Percentiles rank a stretch among this genome's conserved stretches.
These are phyloP conservation scores for Trisateles emortualis DNA, from an alignment of 2,888 invertebrate species.

Conservation along the genomic window DNA sequence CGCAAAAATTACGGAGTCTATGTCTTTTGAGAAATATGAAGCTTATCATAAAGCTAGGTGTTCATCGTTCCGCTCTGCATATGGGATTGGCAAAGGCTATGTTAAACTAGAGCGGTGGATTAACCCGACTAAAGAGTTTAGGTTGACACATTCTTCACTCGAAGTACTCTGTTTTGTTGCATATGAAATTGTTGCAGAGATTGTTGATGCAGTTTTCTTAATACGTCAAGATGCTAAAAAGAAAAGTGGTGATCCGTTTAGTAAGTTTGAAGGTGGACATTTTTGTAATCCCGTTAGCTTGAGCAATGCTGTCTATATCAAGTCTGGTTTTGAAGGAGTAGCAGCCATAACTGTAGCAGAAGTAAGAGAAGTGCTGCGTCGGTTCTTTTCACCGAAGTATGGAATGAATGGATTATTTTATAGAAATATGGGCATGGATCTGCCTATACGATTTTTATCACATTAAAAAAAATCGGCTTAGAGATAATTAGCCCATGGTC, in stretches of 20 bases:
- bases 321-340: slow-evolving; percentile 89
- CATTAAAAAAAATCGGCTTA: slow-evolving; percentile 49
- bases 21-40: slow-evolving; percentile 88
- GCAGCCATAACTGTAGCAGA: slow-evolving; percentile 92
- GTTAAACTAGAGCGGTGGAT: slow-evolving; percentile 88
- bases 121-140: slow-evolving; percentile 88
- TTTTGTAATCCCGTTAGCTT: slow-evolving; percentile 88
- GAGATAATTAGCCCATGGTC: too few relatives aligned
- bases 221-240: slow-evolving; percentile 92
- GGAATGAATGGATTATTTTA: slow-evolving; percentile 85
- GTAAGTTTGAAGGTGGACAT: slow-evolving; percentile 88
- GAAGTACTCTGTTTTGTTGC: slow-evolving; percentile 95
- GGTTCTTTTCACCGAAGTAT: slow-evolving; percentile 89
- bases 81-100: slow-evolving; percentile 82
- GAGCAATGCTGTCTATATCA: slow-evolving; percentile 84
- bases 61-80: slow-evolving; percentile 88
- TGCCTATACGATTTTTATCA: slow-evolving; percentile 72
- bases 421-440: slow-evolving; percentile 78
- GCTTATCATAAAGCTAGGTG: slow-evolving; percentile 93
- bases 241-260: slow-evolving; percentile 90
- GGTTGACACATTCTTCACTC: slow-evolving; percentile 88
- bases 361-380: slow-evolving; percentile 93
- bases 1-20: slow-evolving; percentile 83
- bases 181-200: slow-evolving; percentile 96
- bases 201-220: slow-evolving; percentile 94